These are phyloP conservation scores for Mustelus asterias DNA, from an alignment of 2,113 vertebrate genomes.

Conservation along the genomic window DNA sequence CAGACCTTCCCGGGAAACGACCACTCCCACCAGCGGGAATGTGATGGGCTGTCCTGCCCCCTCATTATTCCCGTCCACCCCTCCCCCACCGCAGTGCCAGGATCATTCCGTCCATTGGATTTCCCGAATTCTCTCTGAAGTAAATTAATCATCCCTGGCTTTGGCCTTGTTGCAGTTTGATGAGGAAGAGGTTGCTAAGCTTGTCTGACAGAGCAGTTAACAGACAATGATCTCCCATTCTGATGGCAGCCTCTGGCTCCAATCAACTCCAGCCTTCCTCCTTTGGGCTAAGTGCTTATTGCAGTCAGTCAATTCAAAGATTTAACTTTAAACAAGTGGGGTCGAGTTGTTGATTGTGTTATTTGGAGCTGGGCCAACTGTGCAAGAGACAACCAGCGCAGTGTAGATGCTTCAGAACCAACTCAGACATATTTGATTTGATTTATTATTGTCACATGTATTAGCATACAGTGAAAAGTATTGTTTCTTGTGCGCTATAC, in stretches of 20 bases:
- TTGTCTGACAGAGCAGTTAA: background rate
- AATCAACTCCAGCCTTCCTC: background rate
- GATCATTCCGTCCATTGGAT: background rate
- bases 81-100: too few species aligned
- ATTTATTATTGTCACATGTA: too few species aligned
- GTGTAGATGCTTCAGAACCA: background rate
- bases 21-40: background rate
- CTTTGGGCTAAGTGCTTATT: background rate
- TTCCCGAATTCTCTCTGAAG: background rate
- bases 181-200: background rate
- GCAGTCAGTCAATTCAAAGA: background rate
- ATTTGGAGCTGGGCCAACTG: background rate
- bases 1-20: background rate
- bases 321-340: background rate
- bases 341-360: background rate
- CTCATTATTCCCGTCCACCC: too few species aligned
- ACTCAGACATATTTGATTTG: background rate
- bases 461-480: too few species aligned
- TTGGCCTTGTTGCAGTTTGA: background rate
- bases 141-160: background rate
- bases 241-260: background rate
- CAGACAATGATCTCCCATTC: background rate
- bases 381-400: background rate
- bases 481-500: too few species aligned
- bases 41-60: too few species aligned